Base-by-base conservation (phyloP, 1,140 invertebrate genomes). In the Euura lappo region DNA sequence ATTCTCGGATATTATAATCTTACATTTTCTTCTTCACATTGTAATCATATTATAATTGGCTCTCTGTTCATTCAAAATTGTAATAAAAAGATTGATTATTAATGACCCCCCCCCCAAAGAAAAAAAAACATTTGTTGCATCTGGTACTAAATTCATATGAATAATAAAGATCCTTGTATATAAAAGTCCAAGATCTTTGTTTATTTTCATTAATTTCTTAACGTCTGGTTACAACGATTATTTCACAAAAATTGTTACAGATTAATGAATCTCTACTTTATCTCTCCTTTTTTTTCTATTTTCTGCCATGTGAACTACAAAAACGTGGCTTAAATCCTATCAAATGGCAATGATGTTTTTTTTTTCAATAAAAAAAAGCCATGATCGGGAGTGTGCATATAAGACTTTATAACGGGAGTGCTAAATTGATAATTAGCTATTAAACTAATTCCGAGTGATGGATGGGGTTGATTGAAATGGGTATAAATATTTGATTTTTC, bases 81-180 rank as follows among this genome's bases (percentile, higher is more conserved):
- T 84, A 83, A 84, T 84, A 83, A 83, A 28, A 28, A 28, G 28
- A 84, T 74, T 79, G 81, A 83, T 83, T 83, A 83, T 77, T 79
- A 83, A 28, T 28, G 0, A 28, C 28, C 28, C 28, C 28, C 0
- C 28, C 28, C 28, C 0, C 0, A 28, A 28, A 28, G 1, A 28
- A 28, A 28, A 28, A 28, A 79, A 68, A 78, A 77, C 72, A 75
- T 73, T 74, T 78, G 74, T 74, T 80, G 65, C 75, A 81, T 79
- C 80, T 77, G 78, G 79, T 75, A 80, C 77, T 77, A 80, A 80
- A 81, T 81, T 80, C 79, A 79, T 79, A 78, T 77, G 74, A 75
- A 79, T 79, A 79, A 79, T 78, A 71, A 79, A 79, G 70, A 78
- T 72, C 78, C 79, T 71, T 80, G 79, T 80, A 80, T 70, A 80